These are phyloP conservation scores for Leptestheria dahalacensis DNA, from an alignment of 1,140 invertebrate species.

Conservation along the genomic window DNA sequence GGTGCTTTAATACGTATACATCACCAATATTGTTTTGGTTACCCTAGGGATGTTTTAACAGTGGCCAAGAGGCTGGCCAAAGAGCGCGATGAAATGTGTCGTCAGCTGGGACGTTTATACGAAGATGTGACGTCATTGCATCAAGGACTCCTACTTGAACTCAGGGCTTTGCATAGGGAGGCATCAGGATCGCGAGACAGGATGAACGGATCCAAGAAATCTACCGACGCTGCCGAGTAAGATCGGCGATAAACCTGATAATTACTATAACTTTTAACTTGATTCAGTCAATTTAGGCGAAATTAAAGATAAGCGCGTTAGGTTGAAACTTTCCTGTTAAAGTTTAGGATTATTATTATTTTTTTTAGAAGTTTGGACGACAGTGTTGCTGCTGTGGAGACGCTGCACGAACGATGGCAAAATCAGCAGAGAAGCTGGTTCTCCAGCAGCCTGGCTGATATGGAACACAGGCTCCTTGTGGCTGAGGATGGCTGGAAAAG, in stretches of 20 bases:
- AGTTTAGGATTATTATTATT: constrained; percentile 4
- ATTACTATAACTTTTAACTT: too few species aligned
- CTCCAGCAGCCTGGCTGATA: constrained; percentile 22
- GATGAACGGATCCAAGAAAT: constrained; percentile 19
- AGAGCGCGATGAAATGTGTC: constrained; percentile 25
- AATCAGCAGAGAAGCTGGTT: constrained; percentile 23
- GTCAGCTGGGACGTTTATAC: constrained; percentile 22
- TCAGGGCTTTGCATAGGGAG: constrained; percentile 21
- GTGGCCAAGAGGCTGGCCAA: constrained; percentile 23
- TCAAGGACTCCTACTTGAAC: constrained; percentile 20
- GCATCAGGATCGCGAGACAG: constrained; percentile 19
- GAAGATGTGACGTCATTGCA: constrained; percentile 22
- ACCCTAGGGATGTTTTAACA: constrained; percentile 22
- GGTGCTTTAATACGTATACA: too few species aligned
- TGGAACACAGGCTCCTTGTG: constrained; percentile 22
- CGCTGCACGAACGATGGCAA: constrained; percentile 23
- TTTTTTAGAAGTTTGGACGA: constrained; percentile 21
- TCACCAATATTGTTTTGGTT: neutral
- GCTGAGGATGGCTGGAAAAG: constrained; percentile 25
- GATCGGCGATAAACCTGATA: neutral
- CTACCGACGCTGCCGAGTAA: constrained; percentile 17
- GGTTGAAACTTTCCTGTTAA: neutral
- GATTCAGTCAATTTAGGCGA: neutral
- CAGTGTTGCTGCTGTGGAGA: constrained; percentile 19
- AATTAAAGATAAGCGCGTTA: neutral